Percentiles rank a stretch among this genome's conserved stretches.
These are phyloP conservation scores for Graphium colonna DNA, from an alignment of 2,888 invertebrate genomes.

Conservation along the genomic window DNA sequence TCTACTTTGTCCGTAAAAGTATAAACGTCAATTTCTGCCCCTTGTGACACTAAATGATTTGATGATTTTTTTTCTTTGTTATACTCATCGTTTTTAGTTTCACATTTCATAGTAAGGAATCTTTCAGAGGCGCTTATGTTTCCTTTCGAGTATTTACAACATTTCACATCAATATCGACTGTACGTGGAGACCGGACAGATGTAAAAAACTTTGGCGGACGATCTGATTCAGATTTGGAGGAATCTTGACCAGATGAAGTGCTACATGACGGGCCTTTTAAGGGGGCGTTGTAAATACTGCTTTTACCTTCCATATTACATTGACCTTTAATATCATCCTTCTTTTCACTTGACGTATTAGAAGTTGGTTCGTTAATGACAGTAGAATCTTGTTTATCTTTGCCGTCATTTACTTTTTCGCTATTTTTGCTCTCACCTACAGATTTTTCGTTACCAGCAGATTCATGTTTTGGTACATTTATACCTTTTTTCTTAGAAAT, in stretches of 20 bases:
- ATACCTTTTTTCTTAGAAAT: constrained; percentile 30
- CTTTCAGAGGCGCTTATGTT: constrained; percentile 68
- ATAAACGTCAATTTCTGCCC: constrained; percentile 70
- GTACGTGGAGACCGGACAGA: constrained; percentile 65
- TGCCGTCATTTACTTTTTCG: constrained; percentile 19
- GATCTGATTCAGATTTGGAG: constrained; percentile 61
- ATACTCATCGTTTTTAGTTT: constrained; percentile 56
- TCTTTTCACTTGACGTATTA: constrained; percentile 24
- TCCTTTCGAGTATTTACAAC: constrained; percentile 70
- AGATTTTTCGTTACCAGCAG: constrained; percentile 24
- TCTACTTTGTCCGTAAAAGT: constrained; percentile 74
- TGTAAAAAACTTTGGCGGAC: constrained; percentile 72
- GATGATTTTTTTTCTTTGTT: constrained; percentile 53
- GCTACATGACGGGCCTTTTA: constrained; percentile 11
- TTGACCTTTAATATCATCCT: constrained; percentile 28
- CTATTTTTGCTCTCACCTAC: constrained; percentile 27
- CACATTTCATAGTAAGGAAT: constrained; percentile 64
- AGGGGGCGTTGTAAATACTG: background rate
- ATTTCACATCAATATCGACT: constrained; percentile 72
- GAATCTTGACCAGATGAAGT: constrained; percentile 37
- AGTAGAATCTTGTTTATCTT: constrained; percentile 26
- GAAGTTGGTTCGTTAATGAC: constrained; percentile 18
- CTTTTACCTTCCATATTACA: constrained; percentile 27
- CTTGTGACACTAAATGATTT: constrained; percentile 62
- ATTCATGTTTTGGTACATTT: constrained; percentile 24